Evolutionary conservation across 2,797 vertebrate genomes (phyloP), one percentile per base, ranked within the genome.

Genomic region (Esox masquinongy): DNA sequence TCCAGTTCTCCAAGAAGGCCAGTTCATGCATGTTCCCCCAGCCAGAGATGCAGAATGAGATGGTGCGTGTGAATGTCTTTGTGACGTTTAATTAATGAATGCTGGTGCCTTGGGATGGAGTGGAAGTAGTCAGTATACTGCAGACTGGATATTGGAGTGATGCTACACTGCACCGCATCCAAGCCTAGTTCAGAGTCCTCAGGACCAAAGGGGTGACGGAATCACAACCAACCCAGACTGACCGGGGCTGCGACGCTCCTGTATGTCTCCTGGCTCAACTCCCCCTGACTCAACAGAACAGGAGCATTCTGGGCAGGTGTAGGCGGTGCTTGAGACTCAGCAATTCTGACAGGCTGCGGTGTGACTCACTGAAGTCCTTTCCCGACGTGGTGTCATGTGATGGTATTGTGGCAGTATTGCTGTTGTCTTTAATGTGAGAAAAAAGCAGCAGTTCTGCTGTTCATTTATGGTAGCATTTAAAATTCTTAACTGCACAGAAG

Each of bases 391-490:
- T 86, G 88, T 92, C 88, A 80, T 87, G 90, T 92, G 89, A 79
- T 89, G 90, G 88, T 91, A 63, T 91, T 89, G 90, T 92, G 89
- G 81, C 84, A 87, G 89, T 93, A 89, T 84, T 83, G 82, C 88
- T 84, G 84, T 89, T 73, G 82, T 88, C 79, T 86, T 89, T 86
- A 73, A 84, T 92, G 89, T 92, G 80, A 86, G 86, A 90, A 84
- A 89, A 89, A 86, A 14, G 85, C 86, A 85, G 56, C 56, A 61
- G 22, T 82, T 87, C 87, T 88, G 89, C 88, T 89, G 84, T 87
- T 24, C 77, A 76, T 89, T 80, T 82, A 88, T 87, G 80, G 92
- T 94, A 93, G 92, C 92, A 93, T 92, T 90, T 80, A 79, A 84
- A 75, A 90, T 79, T 80, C 72, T 70, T 88, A 78, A 59, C 47